Percentiles rank a stretch among this genome's conserved stretches.
Conservation (phyloP, 2,888 invertebrate species). For the Ormyrus thymus region DNA sequence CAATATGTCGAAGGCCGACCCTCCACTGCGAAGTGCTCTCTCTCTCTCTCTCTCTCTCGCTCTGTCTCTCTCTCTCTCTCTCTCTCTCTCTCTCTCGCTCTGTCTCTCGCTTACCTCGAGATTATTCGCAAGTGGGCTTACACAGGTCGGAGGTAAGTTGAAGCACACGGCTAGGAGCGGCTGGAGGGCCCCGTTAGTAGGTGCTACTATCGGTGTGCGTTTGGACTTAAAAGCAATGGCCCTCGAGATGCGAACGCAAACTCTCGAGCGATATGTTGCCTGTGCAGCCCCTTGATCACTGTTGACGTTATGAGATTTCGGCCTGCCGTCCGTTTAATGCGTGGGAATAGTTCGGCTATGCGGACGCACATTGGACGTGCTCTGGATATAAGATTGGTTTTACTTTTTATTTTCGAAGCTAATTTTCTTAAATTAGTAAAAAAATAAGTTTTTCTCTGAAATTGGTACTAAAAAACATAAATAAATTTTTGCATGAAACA, state of each 20-base stretch:
- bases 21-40: conserved; percentile 23
- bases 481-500: too few relatives aligned
- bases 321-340: too few relatives aligned
- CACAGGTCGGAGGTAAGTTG: neutral
- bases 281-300: neutral
- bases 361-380: too few relatives aligned
- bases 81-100: conserved; percentile 25
- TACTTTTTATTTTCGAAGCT: too few relatives aligned
- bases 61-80: conserved; percentile 13
- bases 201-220: too few relatives aligned
- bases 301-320: neutral
- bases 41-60: conserved; percentile 29
- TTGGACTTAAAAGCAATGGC: conserved; percentile 25
- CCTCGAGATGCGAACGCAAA: conserved; percentile 28
- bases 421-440: too few relatives aligned
- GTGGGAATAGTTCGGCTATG: too few relatives aligned
- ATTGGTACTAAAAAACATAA: too few relatives aligned
- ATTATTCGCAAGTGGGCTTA: conserved; percentile 26
- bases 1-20: conserved; percentile 65
- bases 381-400: too few relatives aligned
- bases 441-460: too few relatives aligned
- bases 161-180: too few relatives aligned
- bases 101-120: conserved; percentile 22
- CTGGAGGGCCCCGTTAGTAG: neutral
- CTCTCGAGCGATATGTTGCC: neutral